Base-by-base conservation (phyloP, 2,888 invertebrate species). In the Sphaerophoria rueppellii region DNA sequence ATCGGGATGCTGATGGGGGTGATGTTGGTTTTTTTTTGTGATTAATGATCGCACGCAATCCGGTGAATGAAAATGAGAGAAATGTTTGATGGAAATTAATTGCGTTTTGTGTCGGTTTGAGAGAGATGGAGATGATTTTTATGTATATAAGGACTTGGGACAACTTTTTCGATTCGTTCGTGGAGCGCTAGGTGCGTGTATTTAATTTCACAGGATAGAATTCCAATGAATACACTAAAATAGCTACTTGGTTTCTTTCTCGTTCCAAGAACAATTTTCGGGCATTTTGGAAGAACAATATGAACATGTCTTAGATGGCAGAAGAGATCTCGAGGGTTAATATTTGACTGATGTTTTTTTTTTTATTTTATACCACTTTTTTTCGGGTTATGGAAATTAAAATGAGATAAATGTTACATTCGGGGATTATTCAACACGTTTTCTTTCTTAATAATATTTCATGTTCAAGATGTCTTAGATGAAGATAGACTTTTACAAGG, bases 61-160 rank as follows among this genome's bases (percentile, higher is more conserved):
- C 67, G 67, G 48, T 72, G 75, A 70, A 75, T 79, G 82, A 79
- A 83, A 83, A 72, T 75, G 72, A 71, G 71, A 79, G 75, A 79
- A 79, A 76, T 75, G 71, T 83, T 79, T 83, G 83, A 83, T 76
- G 79, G 67, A 72, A 83, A 83, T 83, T 83, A 83, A 83, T 83
- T 82, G 82, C 74, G 77, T 70, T 67, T 70, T 50, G 52, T 14
- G 9, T 70, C 43, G 63, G n/a, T 40, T 40, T 40, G 5, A 24
- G 24, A 24, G 9, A 61, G 9, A 50, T 57, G 34, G 9, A 55
- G 63, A 43, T 40, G 40, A 43, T 43, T 7, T 43, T 11, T 43
- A 9, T 43, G 9, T 6, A 40, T 40, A 40, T 9, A 57, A 16
- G 40, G 58, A 34, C 61, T 40, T 58, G 46, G n/a, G 35, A 54